These are phyloP conservation scores for Diploptera punctata DNA, from an alignment of 2,888 invertebrate species.

Conservation along the genomic window DNA sequence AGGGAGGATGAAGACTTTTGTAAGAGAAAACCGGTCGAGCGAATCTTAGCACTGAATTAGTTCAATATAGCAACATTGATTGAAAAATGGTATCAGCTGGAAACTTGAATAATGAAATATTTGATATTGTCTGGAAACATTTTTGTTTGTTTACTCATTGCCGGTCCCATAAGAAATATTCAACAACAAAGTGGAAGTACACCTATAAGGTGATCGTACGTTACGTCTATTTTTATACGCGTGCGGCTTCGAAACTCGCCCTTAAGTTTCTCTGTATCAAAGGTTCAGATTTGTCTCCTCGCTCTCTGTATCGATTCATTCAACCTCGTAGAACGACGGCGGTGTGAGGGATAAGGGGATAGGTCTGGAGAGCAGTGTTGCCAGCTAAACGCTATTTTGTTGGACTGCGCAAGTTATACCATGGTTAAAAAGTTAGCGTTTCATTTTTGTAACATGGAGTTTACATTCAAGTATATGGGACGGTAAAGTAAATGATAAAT, in stretches of 20 bases:
- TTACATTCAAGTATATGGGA: no score
- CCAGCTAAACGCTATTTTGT: neutral
- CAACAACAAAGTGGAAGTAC: neutral
- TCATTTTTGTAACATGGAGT: no score
- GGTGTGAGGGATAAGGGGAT: slow-evolving; percentile 24
- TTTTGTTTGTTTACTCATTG: slow-evolving; percentile 30
- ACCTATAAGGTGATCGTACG: slow-evolving; percentile 11
- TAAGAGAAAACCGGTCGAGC: slow-evolving; percentile 2
- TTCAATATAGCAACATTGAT: neutral
- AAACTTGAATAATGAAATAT: no score
- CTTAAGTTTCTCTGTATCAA: neutral
- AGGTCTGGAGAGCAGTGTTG: slow-evolving; percentile 32
- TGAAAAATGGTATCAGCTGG: neutral
- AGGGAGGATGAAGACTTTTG: neutral
- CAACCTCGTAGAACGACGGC: slow-evolving; percentile 31
- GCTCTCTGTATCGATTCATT: slow-evolving; percentile 39
- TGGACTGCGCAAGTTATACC: no score
- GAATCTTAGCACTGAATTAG: neutral
- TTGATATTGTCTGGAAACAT: neutral
- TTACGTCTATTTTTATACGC: neutral
- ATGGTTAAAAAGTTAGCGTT: no score
- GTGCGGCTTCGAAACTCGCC: slow-evolving; percentile 8
- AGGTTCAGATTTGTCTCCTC: slow-evolving; percentile 37
- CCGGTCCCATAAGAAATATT: slow-evolving; percentile 7
- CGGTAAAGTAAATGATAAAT: no score